Evolutionary conservation across 2,888 invertebrate species (phyloP).

Genomic region (Abscondita cerata): DNA sequence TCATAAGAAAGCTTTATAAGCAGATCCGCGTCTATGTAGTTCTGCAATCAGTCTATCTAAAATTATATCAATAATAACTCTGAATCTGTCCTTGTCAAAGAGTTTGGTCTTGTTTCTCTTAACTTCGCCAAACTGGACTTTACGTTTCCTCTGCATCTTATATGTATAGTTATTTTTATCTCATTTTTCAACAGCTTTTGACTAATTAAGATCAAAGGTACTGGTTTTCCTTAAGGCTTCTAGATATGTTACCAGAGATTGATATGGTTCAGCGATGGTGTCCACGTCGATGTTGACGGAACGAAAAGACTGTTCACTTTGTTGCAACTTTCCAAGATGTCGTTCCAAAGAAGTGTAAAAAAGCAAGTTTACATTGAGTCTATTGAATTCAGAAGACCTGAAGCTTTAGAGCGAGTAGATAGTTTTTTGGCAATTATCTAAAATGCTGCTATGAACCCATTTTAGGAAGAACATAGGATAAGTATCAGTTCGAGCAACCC

Average conservation of each 20-base stretch:
- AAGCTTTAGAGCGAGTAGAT: constrained; percentile 13
- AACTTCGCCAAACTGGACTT: too few relatives aligned
- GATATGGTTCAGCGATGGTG: background rate
- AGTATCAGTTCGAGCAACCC: constrained; percentile 6
- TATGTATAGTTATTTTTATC: too few relatives aligned
- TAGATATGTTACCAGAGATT: background rate
- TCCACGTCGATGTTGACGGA: background rate
- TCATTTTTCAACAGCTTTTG: too few relatives aligned
- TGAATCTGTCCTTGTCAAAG: too few relatives aligned
- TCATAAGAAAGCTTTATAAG: too few relatives aligned
- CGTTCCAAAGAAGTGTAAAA: constrained; percentile 10
- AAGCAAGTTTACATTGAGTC: constrained; percentile 15
- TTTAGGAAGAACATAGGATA: background rate
- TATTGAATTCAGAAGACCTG: constrained; percentile 10
- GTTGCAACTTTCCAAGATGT: constrained; percentile 7
- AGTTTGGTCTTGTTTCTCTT: too few relatives aligned
- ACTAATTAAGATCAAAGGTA: too few relatives aligned
- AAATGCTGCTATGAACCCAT: constrained; percentile 7
- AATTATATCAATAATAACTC: too few relatives aligned
- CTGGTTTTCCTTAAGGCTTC: background rate
- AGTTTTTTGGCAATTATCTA: constrained; percentile 12
- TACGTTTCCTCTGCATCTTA: too few relatives aligned
- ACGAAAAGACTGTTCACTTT: constrained; percentile 1
- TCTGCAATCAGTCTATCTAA: too few relatives aligned
- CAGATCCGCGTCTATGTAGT: too few relatives aligned